phyloP scores from a whole-genome alignment of 1,140 invertebrate genomes.

The Euwallacea fornicatus region DNA sequence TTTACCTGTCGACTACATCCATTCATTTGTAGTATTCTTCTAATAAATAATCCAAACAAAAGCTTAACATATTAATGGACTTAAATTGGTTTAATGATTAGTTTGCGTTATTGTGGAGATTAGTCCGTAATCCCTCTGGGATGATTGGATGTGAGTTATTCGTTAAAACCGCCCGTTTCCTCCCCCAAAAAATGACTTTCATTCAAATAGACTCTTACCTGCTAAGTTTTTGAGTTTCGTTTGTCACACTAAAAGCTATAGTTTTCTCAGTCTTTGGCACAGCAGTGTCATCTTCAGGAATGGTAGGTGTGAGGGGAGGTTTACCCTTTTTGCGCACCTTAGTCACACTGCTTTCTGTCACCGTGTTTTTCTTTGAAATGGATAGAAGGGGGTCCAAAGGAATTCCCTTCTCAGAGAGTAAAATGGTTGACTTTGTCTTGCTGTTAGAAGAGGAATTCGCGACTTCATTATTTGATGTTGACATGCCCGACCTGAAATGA shows the following conservation, averaged over 20 bases:
- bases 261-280: neutral
- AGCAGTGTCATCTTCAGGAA: conserved; percentile 10
- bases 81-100: neutral
- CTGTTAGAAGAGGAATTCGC: neutral
- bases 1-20: neutral
- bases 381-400: neutral
- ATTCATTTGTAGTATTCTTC: neutral
- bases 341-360: conserved; percentile 11
- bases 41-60: neutral
- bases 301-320: conserved; percentile 14
- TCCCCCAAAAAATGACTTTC: neutral
- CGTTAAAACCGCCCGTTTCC: neutral
- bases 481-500: too few species aligned
- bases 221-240: conserved; percentile 11
- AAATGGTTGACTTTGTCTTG: conserved; percentile 12
- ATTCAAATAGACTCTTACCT: conserved; percentile 1
- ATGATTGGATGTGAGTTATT: neutral
- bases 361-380: conserved; percentile 6
- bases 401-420: neutral
- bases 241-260: conserved; percentile 4
- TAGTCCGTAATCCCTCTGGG: neutral
- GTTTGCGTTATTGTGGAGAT: neutral
- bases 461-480: too few species aligned
- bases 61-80: neutral
- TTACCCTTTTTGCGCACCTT: conserved; percentile 12